Conservation (phyloP, 2,888 invertebrate genomes). For the Sisyra nigra region DNA sequence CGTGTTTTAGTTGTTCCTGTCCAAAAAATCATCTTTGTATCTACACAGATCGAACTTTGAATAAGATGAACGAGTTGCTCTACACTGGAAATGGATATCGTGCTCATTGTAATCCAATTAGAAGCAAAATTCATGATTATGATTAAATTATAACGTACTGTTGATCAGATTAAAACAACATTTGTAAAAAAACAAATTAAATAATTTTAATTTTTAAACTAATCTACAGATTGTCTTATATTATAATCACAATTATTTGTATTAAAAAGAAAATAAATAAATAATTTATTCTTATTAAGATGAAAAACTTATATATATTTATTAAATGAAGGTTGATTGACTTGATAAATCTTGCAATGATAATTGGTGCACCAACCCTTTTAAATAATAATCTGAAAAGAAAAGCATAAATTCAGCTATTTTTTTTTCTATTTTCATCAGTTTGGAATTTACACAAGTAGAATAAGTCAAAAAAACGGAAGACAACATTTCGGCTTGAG, state of each 20-base stretch:
- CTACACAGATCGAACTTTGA: slow-evolving; percentile 25
- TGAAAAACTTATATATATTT: background rate
- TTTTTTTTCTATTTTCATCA: no score
- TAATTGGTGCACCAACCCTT: background rate
- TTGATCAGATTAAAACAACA: slow-evolving; percentile 2
- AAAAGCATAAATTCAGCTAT: no score
- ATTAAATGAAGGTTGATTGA: no score
- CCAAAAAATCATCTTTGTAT: slow-evolving; percentile 42
- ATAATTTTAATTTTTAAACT: no score
- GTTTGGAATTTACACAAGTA: no score
- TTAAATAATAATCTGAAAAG: background rate
- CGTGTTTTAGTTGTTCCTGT: slow-evolving; percentile 35
- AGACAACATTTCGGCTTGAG: no score
- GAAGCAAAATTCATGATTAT: slow-evolving; percentile 17
- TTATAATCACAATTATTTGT: slow-evolving; percentile 2
- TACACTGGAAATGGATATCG: slow-evolving; percentile 38
- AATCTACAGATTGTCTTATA: no score
- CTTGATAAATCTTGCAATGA: background rate
- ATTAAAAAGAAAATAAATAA: background rate
- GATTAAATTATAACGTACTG: slow-evolving; percentile 4
- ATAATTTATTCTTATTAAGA: background rate
- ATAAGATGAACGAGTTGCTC: slow-evolving; percentile 34
- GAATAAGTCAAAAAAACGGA: no score
- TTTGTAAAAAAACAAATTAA: no score
- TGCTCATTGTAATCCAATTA: slow-evolving; percentile 32